Conservation (phyloP, 37 sponge, comb jelly and placozoan species). For the Halisarca cf. caerulea region DNA sequence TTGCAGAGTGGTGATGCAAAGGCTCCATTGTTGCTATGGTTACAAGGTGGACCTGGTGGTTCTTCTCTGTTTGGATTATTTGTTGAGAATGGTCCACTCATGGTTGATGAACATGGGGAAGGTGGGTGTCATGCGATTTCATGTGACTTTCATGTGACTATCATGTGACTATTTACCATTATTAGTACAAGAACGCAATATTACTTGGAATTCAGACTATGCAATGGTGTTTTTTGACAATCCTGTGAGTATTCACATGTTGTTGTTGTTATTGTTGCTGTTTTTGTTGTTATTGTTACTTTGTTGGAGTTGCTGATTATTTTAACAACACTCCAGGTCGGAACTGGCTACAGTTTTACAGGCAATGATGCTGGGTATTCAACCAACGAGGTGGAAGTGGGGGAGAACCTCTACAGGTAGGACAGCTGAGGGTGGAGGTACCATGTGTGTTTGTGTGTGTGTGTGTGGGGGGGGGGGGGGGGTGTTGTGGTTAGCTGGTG, state of each 20-base stretch:
- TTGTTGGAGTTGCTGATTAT: not conserved
- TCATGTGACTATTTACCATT: not conserved
- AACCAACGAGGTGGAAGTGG: slow-evolving; percentile 80
- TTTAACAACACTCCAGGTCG: slow-evolving; percentile 76
- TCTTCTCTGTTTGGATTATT: slow-evolving; percentile 90
- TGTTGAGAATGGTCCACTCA: slow-evolving; percentile 84
- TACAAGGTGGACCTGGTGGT: slow-evolving; percentile 94
- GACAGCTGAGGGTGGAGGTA: not conserved
- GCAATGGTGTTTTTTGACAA: slow-evolving; percentile 89
- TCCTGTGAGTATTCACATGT: slow-evolving; percentile 58
- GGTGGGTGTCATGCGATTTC: slow-evolving; percentile 7
- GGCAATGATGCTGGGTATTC: slow-evolving; percentile 50
- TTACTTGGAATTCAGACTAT: slow-evolving; percentile 80
- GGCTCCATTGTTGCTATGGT: slow-evolving; percentile 86
- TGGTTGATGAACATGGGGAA: slow-evolving; percentile 47
- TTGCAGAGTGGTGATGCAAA: slow-evolving; percentile 36
- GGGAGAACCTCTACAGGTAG: slow-evolving; percentile 72
- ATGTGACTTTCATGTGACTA: not conserved
- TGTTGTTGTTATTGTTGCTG: not conserved
- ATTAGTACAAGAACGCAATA: slow-evolving; percentile 24
- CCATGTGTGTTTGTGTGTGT: too few relatives aligned
- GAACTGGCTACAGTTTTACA: slow-evolving; percentile 90
- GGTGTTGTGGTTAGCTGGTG: not conserved
- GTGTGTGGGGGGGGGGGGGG: too few relatives aligned
- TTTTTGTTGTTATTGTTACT: too few relatives aligned